Evolutionary conservation across 2,888 invertebrate genomes (phyloP).

Genomic region (Xestia sexstrigata): DNA sequence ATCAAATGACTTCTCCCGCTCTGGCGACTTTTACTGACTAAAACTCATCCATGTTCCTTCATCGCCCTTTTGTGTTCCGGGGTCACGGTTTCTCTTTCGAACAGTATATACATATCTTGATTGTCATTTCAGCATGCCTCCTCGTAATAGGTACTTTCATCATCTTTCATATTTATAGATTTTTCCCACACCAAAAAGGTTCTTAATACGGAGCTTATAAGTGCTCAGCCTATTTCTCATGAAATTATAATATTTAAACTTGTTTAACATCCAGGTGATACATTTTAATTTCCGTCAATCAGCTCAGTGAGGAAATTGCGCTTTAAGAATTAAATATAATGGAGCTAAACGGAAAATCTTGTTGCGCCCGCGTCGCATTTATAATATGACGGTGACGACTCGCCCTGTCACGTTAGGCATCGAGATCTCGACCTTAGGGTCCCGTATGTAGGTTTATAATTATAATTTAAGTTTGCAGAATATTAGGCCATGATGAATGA

Average conservation of each 20-base stretch:
- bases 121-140: background rate
- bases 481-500: background rate
- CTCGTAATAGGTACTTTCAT: background rate
- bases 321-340: conserved; percentile 66
- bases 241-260: conserved; percentile 22
- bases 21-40: too few species aligned
- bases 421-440: conserved; percentile 73
- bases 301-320: conserved; percentile 48
- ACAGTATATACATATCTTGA: background rate
- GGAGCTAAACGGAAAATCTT: conserved; percentile 75
- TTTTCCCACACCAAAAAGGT: background rate
- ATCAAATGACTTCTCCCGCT: too few species aligned
- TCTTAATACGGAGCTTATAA: background rate
- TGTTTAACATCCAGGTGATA: conserved; percentile 29
- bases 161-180: background rate
- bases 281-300: conserved; percentile 36
- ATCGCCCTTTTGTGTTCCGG: too few species aligned
- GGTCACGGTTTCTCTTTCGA: too few species aligned
- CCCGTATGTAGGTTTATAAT: conserved; percentile 61
- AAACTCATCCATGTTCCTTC: too few species aligned
- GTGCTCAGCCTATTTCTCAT: conserved; percentile 26
- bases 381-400: conserved; percentile 78
- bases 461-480: background rate
- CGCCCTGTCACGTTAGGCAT: conserved; percentile 71
- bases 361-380: conserved; percentile 75